Base-by-base conservation (phyloP, 2,888 invertebrate genomes). In the Drosophila merina region DNA sequence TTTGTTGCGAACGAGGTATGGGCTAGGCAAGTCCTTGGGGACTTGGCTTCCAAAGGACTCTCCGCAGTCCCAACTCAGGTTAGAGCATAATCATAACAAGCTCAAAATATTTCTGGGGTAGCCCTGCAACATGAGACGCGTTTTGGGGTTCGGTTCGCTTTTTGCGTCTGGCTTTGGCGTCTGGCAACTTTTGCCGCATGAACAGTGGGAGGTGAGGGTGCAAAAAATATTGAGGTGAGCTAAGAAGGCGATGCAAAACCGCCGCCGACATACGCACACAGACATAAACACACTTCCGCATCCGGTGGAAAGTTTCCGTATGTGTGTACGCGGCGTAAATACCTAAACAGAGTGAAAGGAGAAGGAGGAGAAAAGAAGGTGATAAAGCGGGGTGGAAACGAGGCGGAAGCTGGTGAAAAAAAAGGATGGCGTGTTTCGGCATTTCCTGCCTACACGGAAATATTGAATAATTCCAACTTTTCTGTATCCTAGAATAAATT, bases 81-180 rank as follows among this genome's bases (percentile, higher is more conserved):
- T 47, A 68, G 69, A 45, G 69, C 69, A 70, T 68, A 68, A 68
- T 70, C 69, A 70, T 70, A 70, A 70, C 69, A 70, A 70, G 68
- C 68, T 64, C 38, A 51, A 36, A 60, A 70, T 68, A 68, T 62
- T 62, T 31, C 62, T 68, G 69, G 68, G 68, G 57, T 68, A 48
- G 57, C 68, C 66, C 57, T 52, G 60, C 47, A 55, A 69, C 51
- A 56, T 52, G 70, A 68, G 69, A 60, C 68, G 69, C 60, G 44
- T 8, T 14, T 45, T 54, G 50, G 60, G 68, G 36, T 31, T 67
- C 50, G 45, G 25, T 60, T 38, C 60, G 66, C 59, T 68, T 48
- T 51, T 56, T 51, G 62, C 52, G 80, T 78, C 79, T 77, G 72
- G 77, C 81, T 66, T 38, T 70, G 75, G 62, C 72, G 83, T 82